Conservation (phyloP, 1,140 invertebrate genomes). For the Lordiphosa collinella region DNA sequence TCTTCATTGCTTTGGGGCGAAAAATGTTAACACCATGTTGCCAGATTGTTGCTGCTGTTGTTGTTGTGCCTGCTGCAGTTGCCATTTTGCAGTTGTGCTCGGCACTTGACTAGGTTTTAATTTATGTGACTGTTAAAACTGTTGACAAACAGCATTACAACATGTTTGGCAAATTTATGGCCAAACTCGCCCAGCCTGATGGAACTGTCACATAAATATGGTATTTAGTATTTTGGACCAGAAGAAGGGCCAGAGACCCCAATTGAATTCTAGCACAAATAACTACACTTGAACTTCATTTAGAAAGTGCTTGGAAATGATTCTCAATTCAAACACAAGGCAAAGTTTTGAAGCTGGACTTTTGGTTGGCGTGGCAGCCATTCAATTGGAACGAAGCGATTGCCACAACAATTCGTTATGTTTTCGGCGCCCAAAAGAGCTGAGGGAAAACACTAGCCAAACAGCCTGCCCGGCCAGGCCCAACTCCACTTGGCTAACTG, state of each 20-base stretch:
- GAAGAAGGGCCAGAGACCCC: conserved; percentile 17
- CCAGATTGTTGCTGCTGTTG: conserved; percentile 29
- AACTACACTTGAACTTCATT: conserved; percentile 6
- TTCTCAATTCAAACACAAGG: conserved; percentile 2
- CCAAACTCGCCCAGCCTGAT: conserved; percentile 53
- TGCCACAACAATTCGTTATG: conserved; percentile 77
- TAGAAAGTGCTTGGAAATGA: not conserved
- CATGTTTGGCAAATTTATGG: conserved; percentile 73
- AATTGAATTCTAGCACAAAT: conserved; percentile 3
- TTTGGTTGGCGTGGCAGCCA: conserved; percentile 65
- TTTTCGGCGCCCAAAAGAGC: conserved; percentile 62
- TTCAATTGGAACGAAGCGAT: conserved; percentile 76
- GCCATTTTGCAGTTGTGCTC: conserved; percentile 32
- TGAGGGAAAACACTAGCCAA: conserved; percentile 38
- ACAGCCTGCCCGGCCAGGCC: conserved; percentile 8
- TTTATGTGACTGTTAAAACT: conserved; percentile 74
- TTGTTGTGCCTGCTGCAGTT: conserved; percentile 29
- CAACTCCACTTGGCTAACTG: conserved; percentile 61
- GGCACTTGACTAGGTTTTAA: conserved; percentile 73
- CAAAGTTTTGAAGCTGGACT: conserved; percentile 24
- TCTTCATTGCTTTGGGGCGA: conserved; percentile 50
- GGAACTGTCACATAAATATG: conserved; percentile 67
- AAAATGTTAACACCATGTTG: conserved; percentile 76
- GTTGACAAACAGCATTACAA: conserved; percentile 76
- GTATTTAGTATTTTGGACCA: conserved; percentile 20